phyloP scores from a whole-genome alignment of 2,888 invertebrate species.

The Drosophila siamana region DNA sequence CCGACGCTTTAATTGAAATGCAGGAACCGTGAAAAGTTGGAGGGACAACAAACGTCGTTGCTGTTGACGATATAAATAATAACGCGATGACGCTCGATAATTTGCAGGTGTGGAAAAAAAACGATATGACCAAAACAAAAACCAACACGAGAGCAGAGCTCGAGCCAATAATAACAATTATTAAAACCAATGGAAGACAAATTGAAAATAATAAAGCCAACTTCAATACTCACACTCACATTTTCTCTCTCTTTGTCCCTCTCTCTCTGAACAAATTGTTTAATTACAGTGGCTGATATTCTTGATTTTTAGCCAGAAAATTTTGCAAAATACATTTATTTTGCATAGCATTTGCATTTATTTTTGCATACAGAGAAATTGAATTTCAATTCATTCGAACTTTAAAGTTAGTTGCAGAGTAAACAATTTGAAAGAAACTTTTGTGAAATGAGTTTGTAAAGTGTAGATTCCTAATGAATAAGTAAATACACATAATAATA shows the following conservation, averaged over 20 bases:
- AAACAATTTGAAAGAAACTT: too few relatives aligned
- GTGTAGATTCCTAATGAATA: too few relatives aligned
- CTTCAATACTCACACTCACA: slow-evolving; percentile 14
- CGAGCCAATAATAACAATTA: slow-evolving; percentile 70
- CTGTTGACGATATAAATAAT: slow-evolving; percentile 46
- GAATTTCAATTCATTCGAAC: neutral
- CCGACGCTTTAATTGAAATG: slow-evolving; percentile 52
- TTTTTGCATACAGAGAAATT: too few relatives aligned
- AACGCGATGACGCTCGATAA: slow-evolving; percentile 26
- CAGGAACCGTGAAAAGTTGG: slow-evolving; percentile 26
- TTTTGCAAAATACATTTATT: neutral
- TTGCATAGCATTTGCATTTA: neutral
- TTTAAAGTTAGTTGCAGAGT: too few relatives aligned
- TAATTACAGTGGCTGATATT: slow-evolving; percentile 31
- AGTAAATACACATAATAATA: too few relatives aligned
- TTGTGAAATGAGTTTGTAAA: too few relatives aligned
- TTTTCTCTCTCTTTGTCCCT: neutral
- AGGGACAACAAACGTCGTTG: slow-evolving; percentile 14
- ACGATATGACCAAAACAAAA: slow-evolving; percentile 41
- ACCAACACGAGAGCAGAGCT: slow-evolving; percentile 31
- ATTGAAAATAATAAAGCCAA: slow-evolving; percentile 74
- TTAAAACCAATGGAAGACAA: slow-evolving; percentile 75
- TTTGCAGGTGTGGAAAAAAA: slow-evolving; percentile 74
- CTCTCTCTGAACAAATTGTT: slow-evolving; percentile 35
- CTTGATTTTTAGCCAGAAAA: neutral